Conservation (phyloP, 2,113 vertebrate genomes). For the Galbula dea region DNA sequence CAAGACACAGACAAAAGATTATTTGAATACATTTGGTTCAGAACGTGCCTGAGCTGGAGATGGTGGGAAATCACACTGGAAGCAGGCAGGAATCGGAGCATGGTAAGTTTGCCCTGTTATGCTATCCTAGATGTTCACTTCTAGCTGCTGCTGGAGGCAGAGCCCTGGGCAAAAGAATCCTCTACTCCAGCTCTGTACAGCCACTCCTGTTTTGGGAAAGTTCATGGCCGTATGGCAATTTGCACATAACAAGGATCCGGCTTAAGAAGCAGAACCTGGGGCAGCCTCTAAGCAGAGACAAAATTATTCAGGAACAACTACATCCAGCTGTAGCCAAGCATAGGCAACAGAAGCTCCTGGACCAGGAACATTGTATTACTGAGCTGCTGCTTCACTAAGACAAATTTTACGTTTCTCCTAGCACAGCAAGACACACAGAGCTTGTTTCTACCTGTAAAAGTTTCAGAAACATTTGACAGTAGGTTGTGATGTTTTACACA, state of each 20-base stretch:
- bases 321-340: neutral
- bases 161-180: fast-evolving
- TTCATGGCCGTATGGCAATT: neutral
- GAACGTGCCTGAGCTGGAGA: neutral
- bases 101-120: neutral
- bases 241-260: neutral
- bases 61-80: neutral
- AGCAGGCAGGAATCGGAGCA: neutral
- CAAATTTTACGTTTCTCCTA: neutral
- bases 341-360: neutral
- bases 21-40: neutral
- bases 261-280: neutral
- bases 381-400: neutral
- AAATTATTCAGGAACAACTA: neutral
- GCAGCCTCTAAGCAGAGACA: neutral
- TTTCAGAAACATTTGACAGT: neutral
- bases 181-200: neutral
- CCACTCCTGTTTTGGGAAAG: neutral
- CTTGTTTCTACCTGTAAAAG: neutral
- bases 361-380: neutral
- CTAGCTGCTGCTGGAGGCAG: neutral
- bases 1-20: neutral
- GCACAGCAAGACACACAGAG: neutral
- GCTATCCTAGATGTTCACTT: neutral
- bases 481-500: neutral